Conservation (phyloP, 1,140 invertebrate genomes). For the Ericerus pela region DNA sequence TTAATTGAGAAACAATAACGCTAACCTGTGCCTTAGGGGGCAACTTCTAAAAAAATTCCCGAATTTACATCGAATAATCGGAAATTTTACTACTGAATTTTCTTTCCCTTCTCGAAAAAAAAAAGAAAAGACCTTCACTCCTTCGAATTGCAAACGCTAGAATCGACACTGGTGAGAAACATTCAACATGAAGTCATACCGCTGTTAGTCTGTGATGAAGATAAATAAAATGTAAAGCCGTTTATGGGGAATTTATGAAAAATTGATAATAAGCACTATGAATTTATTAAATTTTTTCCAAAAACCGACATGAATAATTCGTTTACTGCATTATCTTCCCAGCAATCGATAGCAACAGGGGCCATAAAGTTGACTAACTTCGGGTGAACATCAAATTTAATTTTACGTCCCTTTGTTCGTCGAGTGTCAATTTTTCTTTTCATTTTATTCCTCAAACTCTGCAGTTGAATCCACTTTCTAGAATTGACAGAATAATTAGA, state of each 20-base stretch:
- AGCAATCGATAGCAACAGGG: slow-evolving; percentile 36
- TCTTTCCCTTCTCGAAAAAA: no score
- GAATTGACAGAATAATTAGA: slow-evolving; percentile 17
- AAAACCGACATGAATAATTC: slow-evolving; percentile 16
- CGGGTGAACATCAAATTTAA: slow-evolving; percentile 78
- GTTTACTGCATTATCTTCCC: slow-evolving; percentile 12
- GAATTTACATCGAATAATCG: no score
- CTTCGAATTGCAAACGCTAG: no score
- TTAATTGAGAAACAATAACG: no score
- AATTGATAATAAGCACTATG: not conserved
- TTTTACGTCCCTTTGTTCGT: slow-evolving; percentile 61
- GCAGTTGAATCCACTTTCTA: slow-evolving; percentile 74
- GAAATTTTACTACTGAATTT: no score
- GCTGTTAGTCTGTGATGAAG: no score
- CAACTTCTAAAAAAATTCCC: no score
- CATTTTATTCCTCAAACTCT: slow-evolving; percentile 47
- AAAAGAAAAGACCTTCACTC: no score
- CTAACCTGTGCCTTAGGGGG: no score
- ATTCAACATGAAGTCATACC: no score
- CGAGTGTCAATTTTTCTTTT: slow-evolving; percentile 26
- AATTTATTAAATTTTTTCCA: slow-evolving; percentile 11
- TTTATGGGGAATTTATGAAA: not conserved
- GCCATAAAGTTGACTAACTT: slow-evolving; percentile 92
- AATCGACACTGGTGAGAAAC: no score
- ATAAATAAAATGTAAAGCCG: not conserved